Conservation (phyloP, 2,888 invertebrate genomes). For the Meliscaeva auricollis region DNA sequence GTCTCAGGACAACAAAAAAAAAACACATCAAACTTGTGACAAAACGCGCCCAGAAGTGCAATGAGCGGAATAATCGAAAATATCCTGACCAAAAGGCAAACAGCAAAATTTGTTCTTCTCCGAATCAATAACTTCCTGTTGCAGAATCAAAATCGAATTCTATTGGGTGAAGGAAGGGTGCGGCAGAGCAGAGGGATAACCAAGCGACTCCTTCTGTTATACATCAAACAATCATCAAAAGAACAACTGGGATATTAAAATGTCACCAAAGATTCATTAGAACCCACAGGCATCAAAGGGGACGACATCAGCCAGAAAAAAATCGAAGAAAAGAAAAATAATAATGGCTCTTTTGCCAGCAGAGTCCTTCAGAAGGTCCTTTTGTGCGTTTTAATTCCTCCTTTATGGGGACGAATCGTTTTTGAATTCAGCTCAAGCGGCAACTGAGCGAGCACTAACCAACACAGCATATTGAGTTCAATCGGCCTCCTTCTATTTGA, state of each 20-base stretch:
- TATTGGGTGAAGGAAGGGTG: no score
- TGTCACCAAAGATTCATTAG: conserved; percentile 63
- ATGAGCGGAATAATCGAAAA: conserved; percentile 46
- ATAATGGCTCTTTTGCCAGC: conserved; percentile 36
- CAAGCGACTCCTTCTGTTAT: conserved; percentile 12
- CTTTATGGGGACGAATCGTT: conserved; percentile 2
- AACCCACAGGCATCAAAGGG: conserved; percentile 31
- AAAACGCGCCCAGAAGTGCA: conserved; percentile 11
- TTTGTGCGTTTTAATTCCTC: conserved; percentile 71
- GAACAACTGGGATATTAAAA: conserved; percentile 65
- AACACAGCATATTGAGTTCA: neutral
- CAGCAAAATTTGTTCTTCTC: conserved; percentile 1
- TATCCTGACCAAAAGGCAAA: neutral
- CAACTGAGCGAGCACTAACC: neutral
- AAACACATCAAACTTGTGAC: neutral
- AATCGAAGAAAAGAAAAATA: neutral
- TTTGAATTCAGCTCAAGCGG: conserved; percentile 27
- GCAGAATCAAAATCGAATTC: conserved; percentile 17
- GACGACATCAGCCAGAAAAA: neutral
- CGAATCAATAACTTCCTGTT: conserved; percentile 46
- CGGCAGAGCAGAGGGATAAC: neutral
- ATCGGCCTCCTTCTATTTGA: conserved; percentile 10
- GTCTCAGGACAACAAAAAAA: conserved; percentile 1
- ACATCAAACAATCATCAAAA: conserved; percentile 54
- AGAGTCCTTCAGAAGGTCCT: conserved; percentile 34